Percentiles rank a stretch among this genome's conserved stretches.
phyloP scores from a whole-genome alignment of 2,888 invertebrate species.

The Dione vanillae region DNA sequence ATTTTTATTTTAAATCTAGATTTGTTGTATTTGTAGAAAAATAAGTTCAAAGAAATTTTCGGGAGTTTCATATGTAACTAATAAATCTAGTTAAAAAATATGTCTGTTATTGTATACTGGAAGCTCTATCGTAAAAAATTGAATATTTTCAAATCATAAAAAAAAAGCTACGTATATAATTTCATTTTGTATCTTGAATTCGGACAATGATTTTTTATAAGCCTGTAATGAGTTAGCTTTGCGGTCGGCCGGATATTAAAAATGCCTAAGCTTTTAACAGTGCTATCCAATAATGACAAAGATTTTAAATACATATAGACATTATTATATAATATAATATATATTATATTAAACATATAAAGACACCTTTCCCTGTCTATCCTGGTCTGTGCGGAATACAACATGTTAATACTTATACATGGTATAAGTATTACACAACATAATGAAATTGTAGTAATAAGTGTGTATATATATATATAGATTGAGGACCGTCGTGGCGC shows the following conservation, averaged over 20 bases:
- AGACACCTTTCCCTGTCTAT: too few relatives aligned
- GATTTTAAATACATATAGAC: too few relatives aligned
- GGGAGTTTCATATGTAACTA: background rate
- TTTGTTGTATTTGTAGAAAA: background rate
- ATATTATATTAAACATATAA: too few relatives aligned
- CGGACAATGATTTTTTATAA: slow-evolving; percentile 10
- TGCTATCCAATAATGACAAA: background rate
- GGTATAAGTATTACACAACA: too few relatives aligned
- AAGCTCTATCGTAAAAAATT: background rate
- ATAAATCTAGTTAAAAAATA: background rate
- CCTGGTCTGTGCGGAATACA: too few relatives aligned
- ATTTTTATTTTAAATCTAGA: background rate
- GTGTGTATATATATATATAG: too few relatives aligned
- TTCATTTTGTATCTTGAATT: background rate
- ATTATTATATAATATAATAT: too few relatives aligned
- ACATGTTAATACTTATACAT: too few relatives aligned
- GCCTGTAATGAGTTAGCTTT: slow-evolving; percentile 9
- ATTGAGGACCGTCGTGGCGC: too few relatives aligned
- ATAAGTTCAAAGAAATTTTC: background rate
- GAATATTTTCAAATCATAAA: background rate
- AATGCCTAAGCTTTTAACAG: slow-evolving; percentile 56
- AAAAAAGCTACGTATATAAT: background rate
- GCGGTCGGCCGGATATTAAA: slow-evolving; percentile 68
- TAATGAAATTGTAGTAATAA: too few relatives aligned
- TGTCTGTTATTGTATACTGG: background rate